Percentiles rank a stretch among this genome's conserved stretches.
Conservation (phyloP, 2,113 vertebrate species). For the Asarcornis scutulata region DNA sequence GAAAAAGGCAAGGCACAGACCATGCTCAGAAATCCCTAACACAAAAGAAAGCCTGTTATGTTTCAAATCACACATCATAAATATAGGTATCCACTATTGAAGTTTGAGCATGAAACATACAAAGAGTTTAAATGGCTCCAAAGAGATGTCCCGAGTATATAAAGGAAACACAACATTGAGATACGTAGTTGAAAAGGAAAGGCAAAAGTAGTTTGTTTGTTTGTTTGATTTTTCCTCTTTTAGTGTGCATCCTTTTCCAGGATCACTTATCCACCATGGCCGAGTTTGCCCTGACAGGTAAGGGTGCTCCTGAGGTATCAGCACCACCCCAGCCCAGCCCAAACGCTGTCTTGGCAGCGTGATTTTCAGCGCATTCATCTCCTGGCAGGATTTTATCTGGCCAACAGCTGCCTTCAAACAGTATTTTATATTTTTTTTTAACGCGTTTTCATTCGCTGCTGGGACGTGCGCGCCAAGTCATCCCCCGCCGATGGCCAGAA, state of each 20-base stretch:
- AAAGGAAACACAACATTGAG: background rate
- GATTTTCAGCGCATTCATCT: fast-evolving
- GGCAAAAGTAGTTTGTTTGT: background rate
- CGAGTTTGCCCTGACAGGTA: fast-evolving
- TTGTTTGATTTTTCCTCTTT: background rate
- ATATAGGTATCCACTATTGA: background rate
- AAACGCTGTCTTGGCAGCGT: fast-evolving
- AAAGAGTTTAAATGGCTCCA: background rate
- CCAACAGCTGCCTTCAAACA: background rate
- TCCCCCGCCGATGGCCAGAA: fast-evolving
- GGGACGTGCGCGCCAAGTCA: fast-evolving
- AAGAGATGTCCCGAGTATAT: background rate
- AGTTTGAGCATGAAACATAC: background rate
- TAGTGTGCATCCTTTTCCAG: background rate
- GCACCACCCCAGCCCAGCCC: fast-evolving
- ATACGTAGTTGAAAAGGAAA: background rate
- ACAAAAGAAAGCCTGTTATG: background rate
- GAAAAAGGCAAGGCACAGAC: background rate
- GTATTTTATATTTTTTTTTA: fast-evolving
- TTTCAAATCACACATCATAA: constrained; percentile 13
- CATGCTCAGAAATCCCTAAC: background rate
- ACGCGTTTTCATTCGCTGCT: background rate
- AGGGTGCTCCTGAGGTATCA: background rate
- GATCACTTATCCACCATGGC: background rate
- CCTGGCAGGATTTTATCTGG: no score